phyloP scores from a whole-genome alignment of 1,140 invertebrate genomes.

The Ceratitis capitata region DNA sequence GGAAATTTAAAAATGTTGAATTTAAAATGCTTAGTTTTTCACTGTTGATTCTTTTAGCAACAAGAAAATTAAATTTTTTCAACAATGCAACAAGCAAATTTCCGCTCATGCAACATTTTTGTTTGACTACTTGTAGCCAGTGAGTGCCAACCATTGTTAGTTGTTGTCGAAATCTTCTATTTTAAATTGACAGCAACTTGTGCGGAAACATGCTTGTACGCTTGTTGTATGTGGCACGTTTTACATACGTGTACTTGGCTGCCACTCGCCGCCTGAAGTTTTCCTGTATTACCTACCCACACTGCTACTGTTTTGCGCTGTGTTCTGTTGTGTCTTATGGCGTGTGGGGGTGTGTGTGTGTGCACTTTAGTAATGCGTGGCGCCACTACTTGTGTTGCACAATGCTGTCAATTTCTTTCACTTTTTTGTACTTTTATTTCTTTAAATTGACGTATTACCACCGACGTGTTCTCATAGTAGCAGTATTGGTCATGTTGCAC shows the following conservation, averaged over 20 bases:
- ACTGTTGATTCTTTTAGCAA: background rate
- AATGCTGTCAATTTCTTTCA: background rate
- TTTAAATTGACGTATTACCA: constrained; percentile 3
- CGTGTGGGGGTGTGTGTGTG: background rate
- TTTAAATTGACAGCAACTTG: constrained; percentile 34
- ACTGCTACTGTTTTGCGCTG: background rate
- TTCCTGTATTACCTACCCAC: background rate
- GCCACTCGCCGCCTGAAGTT: constrained; percentile 29
- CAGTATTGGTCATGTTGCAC: constrained; percentile 2
- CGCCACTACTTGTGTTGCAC: constrained; percentile 20
- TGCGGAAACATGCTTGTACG: constrained; percentile 22
- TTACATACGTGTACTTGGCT: constrained; percentile 27
- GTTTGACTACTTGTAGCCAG: background rate
- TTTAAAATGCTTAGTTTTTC: too few relatives aligned
- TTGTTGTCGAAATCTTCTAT: constrained; percentile 6
- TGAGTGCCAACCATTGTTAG: background rate
- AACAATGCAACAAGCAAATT: constrained; percentile 27
- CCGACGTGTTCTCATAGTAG: background rate
- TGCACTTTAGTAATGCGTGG: background rate
- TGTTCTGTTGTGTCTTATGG: background rate
- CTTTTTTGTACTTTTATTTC: background rate
- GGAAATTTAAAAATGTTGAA: constrained; percentile 17
- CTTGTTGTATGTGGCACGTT: constrained; percentile 25
- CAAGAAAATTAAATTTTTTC: constrained; percentile 38
- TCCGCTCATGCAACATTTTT: constrained; percentile 20